Conservation (phyloP, 1,140 invertebrate genomes). For the Matsumurasca onukii region DNA sequence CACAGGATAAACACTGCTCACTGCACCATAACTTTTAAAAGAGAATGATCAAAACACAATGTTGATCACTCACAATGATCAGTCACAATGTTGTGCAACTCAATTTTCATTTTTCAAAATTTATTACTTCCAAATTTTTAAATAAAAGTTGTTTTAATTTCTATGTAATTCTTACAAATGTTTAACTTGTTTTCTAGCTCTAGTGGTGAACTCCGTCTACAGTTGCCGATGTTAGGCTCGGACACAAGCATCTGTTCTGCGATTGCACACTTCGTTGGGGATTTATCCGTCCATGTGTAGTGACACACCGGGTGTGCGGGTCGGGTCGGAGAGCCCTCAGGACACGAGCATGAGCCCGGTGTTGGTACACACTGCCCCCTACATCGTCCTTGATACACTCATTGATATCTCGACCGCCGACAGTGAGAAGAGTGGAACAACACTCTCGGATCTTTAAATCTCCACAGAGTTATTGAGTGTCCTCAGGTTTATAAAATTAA, state of each 20-base stretch:
- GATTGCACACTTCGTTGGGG: conserved; percentile 75
- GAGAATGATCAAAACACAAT: too few relatives aligned
- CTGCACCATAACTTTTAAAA: too few relatives aligned
- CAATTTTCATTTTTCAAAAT: too few relatives aligned
- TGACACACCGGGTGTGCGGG: conserved; percentile 74
- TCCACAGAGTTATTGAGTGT: too few relatives aligned
- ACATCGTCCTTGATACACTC: conserved; percentile 68
- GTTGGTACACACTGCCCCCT: conserved; percentile 77
- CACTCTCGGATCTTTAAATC: too few relatives aligned
- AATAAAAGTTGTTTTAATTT: too few relatives aligned
- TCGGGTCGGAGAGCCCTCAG: conserved; percentile 80
- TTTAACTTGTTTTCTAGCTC: not conserved
- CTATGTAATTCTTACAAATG: not conserved
- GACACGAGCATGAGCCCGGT: conserved; percentile 76
- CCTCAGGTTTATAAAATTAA: too few relatives aligned
- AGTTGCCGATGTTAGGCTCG: conserved; percentile 88
- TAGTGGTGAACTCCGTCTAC: too few relatives aligned
- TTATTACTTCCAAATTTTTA: too few relatives aligned
- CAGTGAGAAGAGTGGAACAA: conserved; percentile 33
- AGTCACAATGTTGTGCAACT: too few relatives aligned
- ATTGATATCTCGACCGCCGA: conserved; percentile 75
- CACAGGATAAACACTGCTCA: too few relatives aligned
- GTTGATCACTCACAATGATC: too few relatives aligned
- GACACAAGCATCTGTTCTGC: conserved; percentile 81
- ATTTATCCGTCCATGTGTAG: conserved; percentile 76